phyloP scores from a whole-genome alignment of 2,888 invertebrate species.

The Mimumesa dahlbomi region DNA sequence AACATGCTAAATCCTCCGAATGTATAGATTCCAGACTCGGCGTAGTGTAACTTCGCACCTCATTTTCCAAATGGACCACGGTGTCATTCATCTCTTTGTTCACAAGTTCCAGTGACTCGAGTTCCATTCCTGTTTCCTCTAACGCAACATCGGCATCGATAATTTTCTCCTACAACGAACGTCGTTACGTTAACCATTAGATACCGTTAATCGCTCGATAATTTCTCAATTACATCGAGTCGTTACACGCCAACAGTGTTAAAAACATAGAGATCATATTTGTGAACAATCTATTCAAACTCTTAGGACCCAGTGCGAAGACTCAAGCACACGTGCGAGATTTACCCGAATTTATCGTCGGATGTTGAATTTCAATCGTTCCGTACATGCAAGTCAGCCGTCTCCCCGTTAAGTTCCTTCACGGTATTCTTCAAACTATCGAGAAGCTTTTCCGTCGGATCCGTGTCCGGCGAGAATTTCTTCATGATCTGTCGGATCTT shows the following conservation, averaged over 20 bases:
- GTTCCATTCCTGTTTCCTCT: conserved; percentile 71
- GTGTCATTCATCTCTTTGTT: conserved; percentile 69
- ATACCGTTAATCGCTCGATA: too few species aligned
- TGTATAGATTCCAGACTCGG: conserved; percentile 71
- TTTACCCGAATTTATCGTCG: conserved; percentile 66
- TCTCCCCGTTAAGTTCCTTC: conserved; percentile 67
- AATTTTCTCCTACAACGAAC: conserved; percentile 70
- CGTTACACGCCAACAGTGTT: too few species aligned
- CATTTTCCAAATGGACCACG: conserved; percentile 59
- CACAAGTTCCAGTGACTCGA: conserved; percentile 68
- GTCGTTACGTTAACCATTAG: too few species aligned
- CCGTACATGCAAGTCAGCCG: conserved; percentile 75
- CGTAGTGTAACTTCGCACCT: conserved; percentile 46
- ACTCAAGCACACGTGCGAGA: conserved; percentile 51
- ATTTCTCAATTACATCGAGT: too few species aligned
- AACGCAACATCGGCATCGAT: conserved; percentile 72
- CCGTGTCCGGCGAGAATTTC: conserved; percentile 59
- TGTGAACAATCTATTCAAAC: too few species aligned
- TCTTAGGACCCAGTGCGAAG: too few species aligned
- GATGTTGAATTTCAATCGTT: conserved; percentile 67
- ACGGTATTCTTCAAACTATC: conserved; percentile 58
- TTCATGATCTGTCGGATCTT: conserved; percentile 71
- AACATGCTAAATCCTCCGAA: conserved; percentile 72
- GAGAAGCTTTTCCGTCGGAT: conserved; percentile 70
- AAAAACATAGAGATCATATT: too few species aligned